Evolutionary conservation across 2,797 vertebrate species (phyloP), one percentile per base, ranked within the genome.

Genomic region (Arrhamphus sclerolepis): DNA sequence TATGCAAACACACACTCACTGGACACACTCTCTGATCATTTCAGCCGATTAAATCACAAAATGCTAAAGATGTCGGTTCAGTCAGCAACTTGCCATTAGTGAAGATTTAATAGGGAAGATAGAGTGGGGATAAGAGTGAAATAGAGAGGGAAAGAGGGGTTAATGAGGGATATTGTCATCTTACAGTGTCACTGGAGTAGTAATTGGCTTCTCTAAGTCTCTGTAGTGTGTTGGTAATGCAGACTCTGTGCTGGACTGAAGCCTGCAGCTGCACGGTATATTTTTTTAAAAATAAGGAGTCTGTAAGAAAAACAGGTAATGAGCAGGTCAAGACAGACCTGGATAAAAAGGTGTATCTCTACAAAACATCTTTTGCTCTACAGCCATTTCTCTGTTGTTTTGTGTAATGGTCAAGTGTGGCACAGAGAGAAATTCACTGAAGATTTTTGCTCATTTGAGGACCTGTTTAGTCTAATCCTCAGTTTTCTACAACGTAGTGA

Each of bases 31-130:
- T 65, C 31, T 52, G 66, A 77, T 70, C 29, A 66, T 80, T 87
- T 81, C 28, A 41, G 62, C 62, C 78, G 77, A 82, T 81, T 85
- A 76, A 81, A 80, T 77, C 72, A 55, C 49, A 62, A 77, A 83
- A 80, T 72, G 55, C 62, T 22, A 48, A 68, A 69, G 48, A 79
- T 83, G 84, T 81, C 70, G 63, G 59, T 77, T 72, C 57, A 68
- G 56, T 63, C 54, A 41, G 26, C 57, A 80, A 79, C 78, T 49
- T 69, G 56, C 66, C 57, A 83, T 87, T 83, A 71, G 58, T 62
- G 60, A 49, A 72, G 72, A 78, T 73, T 70, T 66, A 76, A 56
- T 66, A 62, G 74, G 64, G 55, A 71, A 61, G 20, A 56, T 54
- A 62, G 60, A 21, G 48, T 41, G 40, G 51, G 58, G 55, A 75